Percentiles rank a stretch among this genome's conserved stretches.
phyloP scores from a whole-genome alignment of 2,888 invertebrate genomes.

The Agrotis puta region DNA sequence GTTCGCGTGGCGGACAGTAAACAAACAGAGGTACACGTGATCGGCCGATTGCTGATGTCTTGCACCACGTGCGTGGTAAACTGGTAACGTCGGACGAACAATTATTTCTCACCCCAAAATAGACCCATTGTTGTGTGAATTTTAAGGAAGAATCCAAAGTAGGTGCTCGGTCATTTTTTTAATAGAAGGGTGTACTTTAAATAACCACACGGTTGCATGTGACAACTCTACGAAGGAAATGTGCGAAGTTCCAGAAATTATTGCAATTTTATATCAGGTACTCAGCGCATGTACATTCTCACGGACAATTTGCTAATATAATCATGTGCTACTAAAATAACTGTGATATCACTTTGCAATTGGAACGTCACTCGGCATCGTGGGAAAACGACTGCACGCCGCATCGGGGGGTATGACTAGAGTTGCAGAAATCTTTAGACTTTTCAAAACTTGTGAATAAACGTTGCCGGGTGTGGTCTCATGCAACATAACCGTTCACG shows the following conservation, averaged over 20 bases:
- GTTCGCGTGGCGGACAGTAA: conserved; percentile 75
- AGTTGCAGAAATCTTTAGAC: conserved; percentile 50
- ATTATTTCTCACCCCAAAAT: conserved; percentile 52
- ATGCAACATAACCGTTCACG: conserved; percentile 84
- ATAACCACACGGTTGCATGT: conserved; percentile 15
- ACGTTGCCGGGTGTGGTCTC: conserved; percentile 67
- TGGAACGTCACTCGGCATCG: conserved; percentile 68
- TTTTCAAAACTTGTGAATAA: conserved; percentile 56
- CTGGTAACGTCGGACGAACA: conserved; percentile 31
- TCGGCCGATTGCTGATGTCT: conserved; percentile 69
- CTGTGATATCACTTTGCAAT: conserved; percentile 71
- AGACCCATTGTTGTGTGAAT: conserved; percentile 12
- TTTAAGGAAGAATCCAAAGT: background rate
- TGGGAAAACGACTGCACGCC: conserved; percentile 64
- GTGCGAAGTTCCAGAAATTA: conserved; percentile 50
- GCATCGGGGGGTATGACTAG: conserved; percentile 45
- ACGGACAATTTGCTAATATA: conserved; percentile 66
- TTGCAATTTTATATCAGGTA: conserved; percentile 49
- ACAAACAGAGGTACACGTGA: conserved; percentile 79
- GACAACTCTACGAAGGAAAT: conserved; percentile 13
- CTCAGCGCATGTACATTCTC: conserved; percentile 55
- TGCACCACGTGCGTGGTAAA: conserved; percentile 66
- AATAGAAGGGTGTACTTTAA: too few species aligned
- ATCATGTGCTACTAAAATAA: conserved; percentile 69
- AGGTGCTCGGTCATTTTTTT: too few species aligned